Evolutionary conservation across 2,113 vertebrate genomes (phyloP).

Genomic region (Hemichromis elongatus): DNA sequence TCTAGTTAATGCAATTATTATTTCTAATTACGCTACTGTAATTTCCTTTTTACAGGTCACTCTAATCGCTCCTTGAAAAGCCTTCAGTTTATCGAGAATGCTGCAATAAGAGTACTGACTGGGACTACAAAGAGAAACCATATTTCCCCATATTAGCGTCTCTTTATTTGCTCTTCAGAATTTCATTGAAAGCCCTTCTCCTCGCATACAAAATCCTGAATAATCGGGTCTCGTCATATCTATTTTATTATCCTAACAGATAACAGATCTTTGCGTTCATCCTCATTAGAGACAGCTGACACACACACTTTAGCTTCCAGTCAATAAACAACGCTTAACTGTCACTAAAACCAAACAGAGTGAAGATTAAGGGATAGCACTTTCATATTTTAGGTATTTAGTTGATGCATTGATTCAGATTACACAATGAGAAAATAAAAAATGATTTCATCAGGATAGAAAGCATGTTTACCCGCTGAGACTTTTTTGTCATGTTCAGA

Average conservation of each 20-base stretch:
- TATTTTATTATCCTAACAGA: background rate
- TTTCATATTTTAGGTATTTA: background rate
- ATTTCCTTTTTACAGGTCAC: fast-evolving
- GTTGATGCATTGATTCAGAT: background rate
- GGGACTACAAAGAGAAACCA: background rate
- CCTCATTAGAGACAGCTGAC: background rate
- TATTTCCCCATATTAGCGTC: background rate
- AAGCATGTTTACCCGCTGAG: background rate
- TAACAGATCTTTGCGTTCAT: background rate
- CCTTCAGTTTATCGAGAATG: background rate
- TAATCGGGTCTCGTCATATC: background rate
- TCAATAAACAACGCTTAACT: background rate
- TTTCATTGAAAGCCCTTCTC: background rate
- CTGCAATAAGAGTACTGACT: background rate
- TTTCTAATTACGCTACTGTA: background rate
- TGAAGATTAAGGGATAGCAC: background rate
- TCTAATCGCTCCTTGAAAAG: background rate
- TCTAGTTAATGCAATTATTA: background rate
- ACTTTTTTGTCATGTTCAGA: background rate
- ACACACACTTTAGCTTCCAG: background rate
- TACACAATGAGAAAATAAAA: background rate
- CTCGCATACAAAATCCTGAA: background rate
- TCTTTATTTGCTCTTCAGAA: background rate
- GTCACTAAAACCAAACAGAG: background rate
- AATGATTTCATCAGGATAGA: background rate